These are phyloP conservation scores for Sycobia sp. DNA, from an alignment of 1,140 invertebrate genomes.

Conservation along the genomic window DNA sequence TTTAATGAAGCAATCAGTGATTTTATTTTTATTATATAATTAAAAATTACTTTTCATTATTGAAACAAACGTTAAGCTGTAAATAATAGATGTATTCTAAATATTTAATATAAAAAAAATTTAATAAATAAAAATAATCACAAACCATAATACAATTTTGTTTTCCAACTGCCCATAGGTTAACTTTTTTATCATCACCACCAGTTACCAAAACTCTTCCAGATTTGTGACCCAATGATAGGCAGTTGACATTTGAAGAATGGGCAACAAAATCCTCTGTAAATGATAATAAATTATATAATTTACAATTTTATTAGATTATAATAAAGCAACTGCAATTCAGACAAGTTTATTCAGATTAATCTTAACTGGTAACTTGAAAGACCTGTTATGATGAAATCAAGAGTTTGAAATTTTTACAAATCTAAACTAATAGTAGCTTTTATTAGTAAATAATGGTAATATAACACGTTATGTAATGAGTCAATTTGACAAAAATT, in stretches of 20 bases:
- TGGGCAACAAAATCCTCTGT: slow-evolving; percentile 91
- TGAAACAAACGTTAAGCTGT: too few relatives aligned
- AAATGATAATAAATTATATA: slow-evolving; percentile 47
- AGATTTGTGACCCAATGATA: slow-evolving; percentile 89
- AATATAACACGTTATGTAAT: too few relatives aligned
- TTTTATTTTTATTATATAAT: too few relatives aligned
- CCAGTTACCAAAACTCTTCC: slow-evolving; percentile 93
- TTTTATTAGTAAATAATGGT: too few relatives aligned
- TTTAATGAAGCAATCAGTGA: too few relatives aligned
- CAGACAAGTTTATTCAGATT: slow-evolving; percentile 17
- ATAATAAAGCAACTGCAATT: neutral
- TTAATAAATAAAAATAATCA: neutral
- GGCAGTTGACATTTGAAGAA: slow-evolving; percentile 85
- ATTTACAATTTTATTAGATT: neutral
- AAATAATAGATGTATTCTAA: too few relatives aligned
- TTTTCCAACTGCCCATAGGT: slow-evolving; percentile 95
- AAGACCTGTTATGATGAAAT: slow-evolving; percentile 30
- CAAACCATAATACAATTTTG: slow-evolving; percentile 93
- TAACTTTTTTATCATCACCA: slow-evolving; percentile 96
- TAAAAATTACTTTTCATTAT: too few relatives aligned
- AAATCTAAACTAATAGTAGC: too few relatives aligned
- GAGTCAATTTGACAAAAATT: too few relatives aligned
- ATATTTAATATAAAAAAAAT: too few relatives aligned
- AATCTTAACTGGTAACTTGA: slow-evolving; percentile 13
- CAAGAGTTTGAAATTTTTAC: too few relatives aligned